Conservation (phyloP, 2,113 vertebrate species). For the Eidolon helvum region DNA sequence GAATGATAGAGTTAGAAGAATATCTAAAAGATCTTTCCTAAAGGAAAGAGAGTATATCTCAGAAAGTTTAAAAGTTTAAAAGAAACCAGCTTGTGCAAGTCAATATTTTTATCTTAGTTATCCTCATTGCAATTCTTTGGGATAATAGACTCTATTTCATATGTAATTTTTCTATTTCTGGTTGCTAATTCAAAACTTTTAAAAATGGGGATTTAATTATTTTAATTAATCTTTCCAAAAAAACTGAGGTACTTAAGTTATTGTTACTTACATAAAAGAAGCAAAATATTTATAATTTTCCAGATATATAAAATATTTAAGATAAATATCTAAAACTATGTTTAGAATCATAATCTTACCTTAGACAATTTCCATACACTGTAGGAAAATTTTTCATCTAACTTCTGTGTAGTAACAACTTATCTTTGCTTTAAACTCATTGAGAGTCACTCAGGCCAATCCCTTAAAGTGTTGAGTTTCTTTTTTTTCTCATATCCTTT, state of each 20-base stretch:
- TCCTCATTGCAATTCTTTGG: background rate
- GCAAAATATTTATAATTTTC: background rate
- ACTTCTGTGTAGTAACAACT: background rate
- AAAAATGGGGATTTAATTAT: background rate
- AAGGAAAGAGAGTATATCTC: background rate
- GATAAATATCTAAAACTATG: background rate
- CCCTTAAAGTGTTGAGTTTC: background rate
- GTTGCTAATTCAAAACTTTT: background rate
- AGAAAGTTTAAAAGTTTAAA: slow-evolving; percentile 22
- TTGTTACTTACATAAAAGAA: background rate
- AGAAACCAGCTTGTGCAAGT: background rate
- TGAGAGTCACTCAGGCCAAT: background rate
- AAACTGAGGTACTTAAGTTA: background rate
- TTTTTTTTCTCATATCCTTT: background rate
- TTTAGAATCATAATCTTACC: background rate
- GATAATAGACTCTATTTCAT: background rate
- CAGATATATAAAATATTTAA: background rate
- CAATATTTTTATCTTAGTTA: background rate
- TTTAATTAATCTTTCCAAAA: background rate
- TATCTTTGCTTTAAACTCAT: background rate
- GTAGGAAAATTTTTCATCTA: background rate
- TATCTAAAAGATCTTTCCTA: background rate
- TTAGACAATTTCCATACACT: background rate
- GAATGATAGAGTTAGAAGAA: background rate
- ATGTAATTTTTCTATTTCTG: background rate